Evolutionary conservation across 1,140 invertebrate species (phyloP), one percentile per base, ranked within the genome.

Genomic region (Lordiphosa stackelbergi): DNA sequence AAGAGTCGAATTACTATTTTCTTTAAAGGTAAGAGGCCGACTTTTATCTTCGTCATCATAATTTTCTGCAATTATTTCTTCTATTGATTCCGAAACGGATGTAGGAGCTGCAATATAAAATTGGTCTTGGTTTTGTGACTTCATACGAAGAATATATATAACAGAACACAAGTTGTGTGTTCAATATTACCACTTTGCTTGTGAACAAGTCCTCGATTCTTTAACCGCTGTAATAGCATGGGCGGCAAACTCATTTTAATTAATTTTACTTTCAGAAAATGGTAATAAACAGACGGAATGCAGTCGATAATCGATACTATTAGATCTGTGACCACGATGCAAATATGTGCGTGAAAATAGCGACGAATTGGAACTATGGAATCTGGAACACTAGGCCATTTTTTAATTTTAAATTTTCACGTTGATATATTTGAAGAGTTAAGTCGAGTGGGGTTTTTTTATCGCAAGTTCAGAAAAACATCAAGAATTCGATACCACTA

Each of bases 21-120:
- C 77, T 11, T 42, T 60, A 10, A 46, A 46, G 3, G 22, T n/a
- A 2, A 54, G 58, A 4, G 63, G 58, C 0, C 28, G 53, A n/a
- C 49, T 43, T 42, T 69, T 85, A 40, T 84, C 69, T 35, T 81
- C 59, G 51, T 85, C 74, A 46, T 96, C 95, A 86, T 97, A 96
- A 89, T 94, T 94, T 89, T 97, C 94, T 35, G 95, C 95, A 78
- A 96, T 95, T 37, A 96, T 94, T 90, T 96, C 95, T 89, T 96
- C 93, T 11, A 81, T 59, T 19, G 75, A 42, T 35, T 79, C 75
- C 0, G 73, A 54, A 28, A 46, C 24, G 0, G 69, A 37, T 34
- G 65, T 28, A 7, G 40, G 43, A 35, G 55, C 64, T 57, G 36
- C 19, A 51, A 43, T 37, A 51, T 5, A 37, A 6, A 5, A 24